Evolutionary conservation across 2,797 vertebrate genomes (phyloP).

Genomic region (Echiichthys vipera): DNA sequence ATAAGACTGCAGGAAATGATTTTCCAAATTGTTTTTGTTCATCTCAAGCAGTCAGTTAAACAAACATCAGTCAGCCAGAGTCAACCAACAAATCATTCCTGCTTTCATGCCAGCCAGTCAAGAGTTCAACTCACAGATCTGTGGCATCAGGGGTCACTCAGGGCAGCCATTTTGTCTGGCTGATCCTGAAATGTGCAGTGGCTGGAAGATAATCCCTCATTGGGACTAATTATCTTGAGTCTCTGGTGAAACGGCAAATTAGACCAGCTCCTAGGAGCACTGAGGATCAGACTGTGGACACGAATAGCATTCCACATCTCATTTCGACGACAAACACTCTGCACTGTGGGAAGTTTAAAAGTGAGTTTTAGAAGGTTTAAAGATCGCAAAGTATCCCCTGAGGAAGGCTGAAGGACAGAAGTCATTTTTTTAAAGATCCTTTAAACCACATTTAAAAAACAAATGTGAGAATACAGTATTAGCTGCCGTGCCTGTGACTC

Average conservation of each 20-base stretch:
- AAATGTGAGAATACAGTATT: not conserved
- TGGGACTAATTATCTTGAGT: conserved; percentile 76
- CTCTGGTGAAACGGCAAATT: conserved; percentile 65
- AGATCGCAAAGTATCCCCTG: conserved; percentile 5
- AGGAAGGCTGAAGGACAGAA: conserved; percentile 1
- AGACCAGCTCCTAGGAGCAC: conserved; percentile 46
- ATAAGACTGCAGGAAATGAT: no score
- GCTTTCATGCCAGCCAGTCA: conserved; percentile 4
- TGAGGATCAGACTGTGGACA: conserved; percentile 27
- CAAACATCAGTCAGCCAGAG: not conserved
- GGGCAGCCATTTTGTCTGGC: conserved; percentile 42
- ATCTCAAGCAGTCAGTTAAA: not conserved
- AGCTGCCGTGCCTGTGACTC: not conserved
- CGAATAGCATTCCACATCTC: conserved; percentile 40
- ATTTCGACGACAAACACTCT: conserved; percentile 19
- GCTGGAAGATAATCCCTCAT: conserved; percentile 77
- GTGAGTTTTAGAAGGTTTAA: conserved; percentile 18
- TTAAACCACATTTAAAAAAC: not conserved
- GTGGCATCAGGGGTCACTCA: conserved; percentile 31
- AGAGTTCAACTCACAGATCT: conserved; percentile 37
- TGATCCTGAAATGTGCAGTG: conserved; percentile 67
- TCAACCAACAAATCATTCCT: not conserved
- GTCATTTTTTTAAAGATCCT: no score
- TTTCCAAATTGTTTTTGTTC: no score
- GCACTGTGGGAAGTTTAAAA: conserved; percentile 19